Base-by-base conservation (phyloP, 2,797 vertebrate genomes). In the Rhynchonycteris naso region DNA sequence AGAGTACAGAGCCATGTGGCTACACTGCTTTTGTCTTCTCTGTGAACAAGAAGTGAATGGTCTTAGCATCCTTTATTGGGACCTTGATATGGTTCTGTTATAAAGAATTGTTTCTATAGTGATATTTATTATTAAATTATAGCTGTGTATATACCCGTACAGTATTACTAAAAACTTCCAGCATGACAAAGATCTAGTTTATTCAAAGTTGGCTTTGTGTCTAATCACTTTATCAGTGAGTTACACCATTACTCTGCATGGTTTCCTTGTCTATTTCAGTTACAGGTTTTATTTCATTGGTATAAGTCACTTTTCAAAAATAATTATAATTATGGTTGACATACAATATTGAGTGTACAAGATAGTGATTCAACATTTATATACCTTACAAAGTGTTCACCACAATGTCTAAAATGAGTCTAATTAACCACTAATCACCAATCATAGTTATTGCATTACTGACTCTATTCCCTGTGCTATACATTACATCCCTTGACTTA, bases 171-270 rank as follows among this genome's bases (percentile, higher is more conserved):
- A 80, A 74, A 69, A 74, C 50, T 68, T 88, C 15, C 7, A 54
- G 58, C 52, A 26, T 92, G 68, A 35, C 33, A 94, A 58, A 93
- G 22, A 83, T 78, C 19, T 79, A 78, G 9, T 92, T 90, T 88
- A 43, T 92, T n/a, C 22, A 90, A 7, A 90, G 9, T 14, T 93
- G 75, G 12, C 13, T 81, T 94, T 93, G n/a, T 2, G 2, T 78
- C n/a, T 92, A 58, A 81, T 43, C 50, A n/a, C 7, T 33, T 75
- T n/a, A 52, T 90, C 19, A 90, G 4, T 69, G 61, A 47, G 5
- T 94, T n/a, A 35, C 15, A 84, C 33, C 4, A n/a, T 81, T 30
- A 59, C 21, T 89, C 33, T 68, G 56, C 14, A 47, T 71, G 14
- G 28, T 90, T 90, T 76, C 69, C 35, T 90, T 61, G 33, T 93